Base-by-base conservation (phyloP, 2,113 vertebrate species). In the Aythya baeri region DNA sequence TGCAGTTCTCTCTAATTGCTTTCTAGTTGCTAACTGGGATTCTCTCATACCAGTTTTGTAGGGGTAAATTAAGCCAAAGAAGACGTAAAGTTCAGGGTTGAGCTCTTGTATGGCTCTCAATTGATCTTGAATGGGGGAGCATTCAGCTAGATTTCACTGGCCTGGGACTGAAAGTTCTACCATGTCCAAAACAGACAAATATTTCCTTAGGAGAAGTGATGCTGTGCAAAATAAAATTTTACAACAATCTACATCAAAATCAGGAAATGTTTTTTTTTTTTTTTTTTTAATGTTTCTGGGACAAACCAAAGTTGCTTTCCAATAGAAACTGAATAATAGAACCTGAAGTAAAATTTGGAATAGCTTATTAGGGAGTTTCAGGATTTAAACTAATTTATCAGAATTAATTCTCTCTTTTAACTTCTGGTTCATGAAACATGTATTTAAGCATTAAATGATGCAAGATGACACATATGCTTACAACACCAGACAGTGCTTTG, bases 1-100 rank as follows among this genome's bases (percentile, higher is more conserved):
- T 95, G 78, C 44, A 87, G 77, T 91, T 89, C 36, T 93, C 65
- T 87, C 17, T 89, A 82, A 96, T 76, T 89, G 77, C 57, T 27
- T 20, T 52, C 20, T 38, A 38, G 23, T 11, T 87, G 23, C 13
- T 68, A 78, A n/a, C 9, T 88, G 91, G 26, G 70, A 78, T 92
- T 94, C 14, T 91, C 71, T 88, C 17, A 34, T 90, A 72, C 86
- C 62, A 83, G 62, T 34, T 36, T 55, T 86, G 41, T 71, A 68
- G 29, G 86, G 43, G 72, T 80, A 90, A 86, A 88, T 65, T 55
- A 96, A 96, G 72, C 38, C 1, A 15, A 26, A 72, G 23, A 73
- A 49, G 88, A 72, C 16, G 11, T 34, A 67, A 61, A 70, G 57
- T 80, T 38, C 22, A 44, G 75, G 86, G 36, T 82, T 94, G 81